Evolutionary conservation across 2,113 vertebrate genomes (phyloP), one percentile per base, ranked within the genome.

Genomic region (Chauna torquata): DNA sequence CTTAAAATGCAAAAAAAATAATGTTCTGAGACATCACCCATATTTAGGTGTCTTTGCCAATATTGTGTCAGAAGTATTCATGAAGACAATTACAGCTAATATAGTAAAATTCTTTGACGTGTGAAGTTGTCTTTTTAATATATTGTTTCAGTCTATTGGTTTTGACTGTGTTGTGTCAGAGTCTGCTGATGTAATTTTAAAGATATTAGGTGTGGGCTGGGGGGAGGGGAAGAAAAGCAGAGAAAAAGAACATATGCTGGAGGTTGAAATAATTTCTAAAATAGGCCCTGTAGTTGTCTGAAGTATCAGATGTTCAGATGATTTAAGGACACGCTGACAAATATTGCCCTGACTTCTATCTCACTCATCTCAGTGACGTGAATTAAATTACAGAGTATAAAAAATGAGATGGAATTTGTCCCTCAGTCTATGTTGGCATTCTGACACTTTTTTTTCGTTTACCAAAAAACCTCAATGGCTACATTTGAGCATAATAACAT

Each of bases 251-350:
- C 19, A 66, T 44, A 95, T 62, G 52, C 92, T 82, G 65, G 34
- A 89, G 5, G 49, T 49, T 72, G 42, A 93, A 94, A 50, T 54
- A 72, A 87, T 93, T 94, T 93, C 66, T 90, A 82, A 82, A 96
- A 94, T 59, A 16, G 65, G 10, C 6, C 75, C 32, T 68, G 13
- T 25, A 84, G 24, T 50, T 77, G 42, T 86, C 84, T 66, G 50
- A 94, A 77, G 82, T 92, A 82, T 4, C 52, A 64, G 12, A 12
- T 72, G 82, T 94, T 77, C n/a, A n/a, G n/a, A n/a, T n/a, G n/a
- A n/a, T n/a, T 74, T 85, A 91, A 84, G 61, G 52, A 49, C 40
- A 87, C 38, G 16, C n/a, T 90, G 81, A 66, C 20, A 90, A 88
- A 94, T 81, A 58, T 15, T 77, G 27, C 25, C 36, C 18, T 88